Percentiles rank a stretch among this genome's conserved stretches.
These are phyloP conservation scores for Bradypodion ventrale DNA, from an alignment of 2,797 vertebrate genomes.

Conservation along the genomic window DNA sequence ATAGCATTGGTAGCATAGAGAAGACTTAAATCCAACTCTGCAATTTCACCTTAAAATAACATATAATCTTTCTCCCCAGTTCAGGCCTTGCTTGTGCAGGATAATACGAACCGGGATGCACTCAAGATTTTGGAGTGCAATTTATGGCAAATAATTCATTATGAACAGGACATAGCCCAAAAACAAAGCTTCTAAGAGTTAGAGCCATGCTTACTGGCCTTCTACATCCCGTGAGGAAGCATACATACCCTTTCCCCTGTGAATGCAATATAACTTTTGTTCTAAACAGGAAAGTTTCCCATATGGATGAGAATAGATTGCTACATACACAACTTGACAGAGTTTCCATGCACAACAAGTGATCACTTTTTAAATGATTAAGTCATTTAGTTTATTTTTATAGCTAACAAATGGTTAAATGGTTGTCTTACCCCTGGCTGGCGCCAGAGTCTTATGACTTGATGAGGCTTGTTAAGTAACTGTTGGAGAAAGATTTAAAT, in stretches of 20 bases:
- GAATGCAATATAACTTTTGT: neutral
- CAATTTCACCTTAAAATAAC: neutral
- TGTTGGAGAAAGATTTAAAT: slow-evolving; percentile 54
- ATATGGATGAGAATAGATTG: slow-evolving; percentile 35
- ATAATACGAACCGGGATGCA: neutral
- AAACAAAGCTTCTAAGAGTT: neutral
- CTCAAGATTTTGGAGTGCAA: no score
- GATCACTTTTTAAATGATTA: slow-evolving; percentile 24
- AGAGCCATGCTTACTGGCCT: neutral
- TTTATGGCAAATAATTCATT: neutral
- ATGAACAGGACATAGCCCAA: neutral
- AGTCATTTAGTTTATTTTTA: neutral
- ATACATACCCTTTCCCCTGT: neutral
- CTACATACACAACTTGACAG: slow-evolving; percentile 13
- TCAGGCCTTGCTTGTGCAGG: neutral
- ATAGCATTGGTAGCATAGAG: neutral
- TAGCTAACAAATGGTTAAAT: slow-evolving; percentile 24
- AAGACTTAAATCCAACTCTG: neutral
- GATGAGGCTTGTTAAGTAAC: slow-evolving; percentile 31
- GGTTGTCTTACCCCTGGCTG: slow-evolving; percentile 25
- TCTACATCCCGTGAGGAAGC: neutral
- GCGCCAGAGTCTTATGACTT: neutral
- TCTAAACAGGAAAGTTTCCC: slow-evolving; percentile 1
- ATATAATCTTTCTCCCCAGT: neutral
- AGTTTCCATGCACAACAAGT: neutral